Conservation (phyloP, 2,888 invertebrate species). For the Drosophila algonquin region DNA sequence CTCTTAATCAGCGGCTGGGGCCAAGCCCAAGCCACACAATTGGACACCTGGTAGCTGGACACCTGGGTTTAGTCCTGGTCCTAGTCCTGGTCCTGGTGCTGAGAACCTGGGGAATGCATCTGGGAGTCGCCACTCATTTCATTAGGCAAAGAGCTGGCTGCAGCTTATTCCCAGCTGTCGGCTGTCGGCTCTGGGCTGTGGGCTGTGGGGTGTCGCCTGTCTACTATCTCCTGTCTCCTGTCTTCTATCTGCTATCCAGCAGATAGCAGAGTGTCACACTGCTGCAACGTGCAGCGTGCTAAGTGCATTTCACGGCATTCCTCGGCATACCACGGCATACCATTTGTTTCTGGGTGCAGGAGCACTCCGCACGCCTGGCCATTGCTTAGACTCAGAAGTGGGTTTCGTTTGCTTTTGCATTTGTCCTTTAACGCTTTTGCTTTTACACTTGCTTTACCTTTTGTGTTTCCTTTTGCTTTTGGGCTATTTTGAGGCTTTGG, state of each 20-base stretch:
- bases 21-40: neutral
- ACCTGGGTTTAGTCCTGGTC: too few species aligned
- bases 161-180: neutral
- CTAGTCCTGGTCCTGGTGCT: neutral
- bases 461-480: slow-evolving; percentile 3
- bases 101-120: neutral
- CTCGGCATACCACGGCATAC: neutral
- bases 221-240: too few species aligned
- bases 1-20: neutral
- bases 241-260: neutral
- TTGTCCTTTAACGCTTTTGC: slow-evolving; percentile 5
- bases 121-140: slow-evolving; percentile 19
- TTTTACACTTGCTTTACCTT: slow-evolving; percentile 9
- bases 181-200: too few species aligned
- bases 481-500: neutral
- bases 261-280: neutral
- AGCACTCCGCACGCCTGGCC: slow-evolving; percentile 9
- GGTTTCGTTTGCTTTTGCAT: neutral
- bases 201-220: too few species aligned
- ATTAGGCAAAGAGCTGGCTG: slow-evolving; percentile 18
- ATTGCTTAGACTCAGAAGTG: neutral
- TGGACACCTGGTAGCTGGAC: neutral
- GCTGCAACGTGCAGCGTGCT: neutral
- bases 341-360: slow-evolving; percentile 26
- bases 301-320: neutral